Evolutionary conservation across 2,113 vertebrate genomes (phyloP).

Genomic region (Spilogale gracilis): DNA sequence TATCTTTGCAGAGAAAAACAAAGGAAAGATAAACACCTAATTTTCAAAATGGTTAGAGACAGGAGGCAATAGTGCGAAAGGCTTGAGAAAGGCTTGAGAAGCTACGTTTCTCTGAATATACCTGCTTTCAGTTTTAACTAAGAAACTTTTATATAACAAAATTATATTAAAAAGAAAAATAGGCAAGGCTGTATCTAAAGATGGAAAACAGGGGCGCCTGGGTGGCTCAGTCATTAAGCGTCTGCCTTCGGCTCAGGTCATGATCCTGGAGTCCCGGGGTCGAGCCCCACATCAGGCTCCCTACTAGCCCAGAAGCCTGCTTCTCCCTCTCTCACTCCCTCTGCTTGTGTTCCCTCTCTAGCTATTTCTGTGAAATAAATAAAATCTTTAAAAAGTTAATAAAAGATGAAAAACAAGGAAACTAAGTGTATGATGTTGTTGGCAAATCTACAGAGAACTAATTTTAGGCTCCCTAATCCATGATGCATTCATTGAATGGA

Average conservation of each 20-base stretch:
- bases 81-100: not conserved
- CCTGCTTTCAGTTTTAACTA: not conserved
- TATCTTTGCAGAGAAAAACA: not conserved
- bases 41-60: not conserved
- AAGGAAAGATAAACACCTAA: not conserved
- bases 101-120: not conserved
- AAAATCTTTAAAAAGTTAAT: too few species aligned
- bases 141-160: not conserved
- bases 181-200: not conserved
- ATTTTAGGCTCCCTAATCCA: rapidly evolving
- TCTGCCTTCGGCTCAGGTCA: too few species aligned
- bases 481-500: not conserved
- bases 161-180: too few species aligned
- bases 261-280: too few species aligned
- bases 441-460: not conserved
- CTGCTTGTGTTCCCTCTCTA: too few species aligned
- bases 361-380: too few species aligned
- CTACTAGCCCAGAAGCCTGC: too few species aligned
- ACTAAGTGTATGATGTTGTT: rapidly evolving
- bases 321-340: too few species aligned
- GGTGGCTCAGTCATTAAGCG: too few species aligned
- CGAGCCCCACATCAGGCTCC: too few species aligned
- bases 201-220: not conserved
- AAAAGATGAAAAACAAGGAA: not conserved
- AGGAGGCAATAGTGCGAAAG: not conserved